Conservation (phyloP, 2,888 invertebrate species). For the Melipona bicolor region DNA sequence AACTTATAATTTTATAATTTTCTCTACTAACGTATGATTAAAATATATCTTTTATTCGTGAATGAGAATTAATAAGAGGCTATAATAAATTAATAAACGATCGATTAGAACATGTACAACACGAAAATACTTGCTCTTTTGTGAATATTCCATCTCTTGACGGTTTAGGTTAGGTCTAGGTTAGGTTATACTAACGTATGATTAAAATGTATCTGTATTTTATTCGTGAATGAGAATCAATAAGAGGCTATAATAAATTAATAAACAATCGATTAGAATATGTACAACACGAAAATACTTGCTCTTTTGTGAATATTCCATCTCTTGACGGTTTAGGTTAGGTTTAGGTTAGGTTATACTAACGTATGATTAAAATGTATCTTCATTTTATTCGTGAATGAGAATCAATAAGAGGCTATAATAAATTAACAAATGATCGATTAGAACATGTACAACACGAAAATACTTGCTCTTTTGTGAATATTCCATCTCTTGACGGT, state of each 20-base stretch:
- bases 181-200: too few relatives aligned
- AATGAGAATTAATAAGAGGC: slow-evolving; percentile 37
- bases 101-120: background rate
- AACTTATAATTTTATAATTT: too few relatives aligned
- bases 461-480: background rate
- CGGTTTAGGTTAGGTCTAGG: too few relatives aligned
- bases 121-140: background rate
- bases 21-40: too few relatives aligned
- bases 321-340: too few relatives aligned
- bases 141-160: background rate
- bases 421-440: too few relatives aligned
- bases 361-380: too few relatives aligned
- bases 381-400: background rate
- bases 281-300: too few relatives aligned
- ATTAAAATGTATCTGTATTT: too few relatives aligned
- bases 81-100: background rate
- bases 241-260: background rate
- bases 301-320: too few relatives aligned
- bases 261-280: background rate
- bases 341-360: too few relatives aligned
- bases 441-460: background rate
- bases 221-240: slow-evolving; percentile 33
- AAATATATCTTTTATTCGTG: background rate
- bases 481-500: background rate
- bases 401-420: slow-evolving; percentile 36